Conservation (phyloP, 1,140 invertebrate species). For the Carposina sasakii region DNA sequence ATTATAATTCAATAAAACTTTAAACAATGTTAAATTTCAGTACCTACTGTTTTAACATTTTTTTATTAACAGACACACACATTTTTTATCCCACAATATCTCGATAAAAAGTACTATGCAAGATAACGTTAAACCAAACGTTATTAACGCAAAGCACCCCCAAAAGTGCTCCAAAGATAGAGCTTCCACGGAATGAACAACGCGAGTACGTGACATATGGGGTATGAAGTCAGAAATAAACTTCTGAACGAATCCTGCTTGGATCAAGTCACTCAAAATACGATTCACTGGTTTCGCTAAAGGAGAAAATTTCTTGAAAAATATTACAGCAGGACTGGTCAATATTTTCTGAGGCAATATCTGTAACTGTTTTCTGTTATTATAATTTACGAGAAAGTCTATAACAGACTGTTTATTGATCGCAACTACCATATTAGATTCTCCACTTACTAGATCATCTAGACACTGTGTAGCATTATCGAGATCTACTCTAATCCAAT, state of each 20-base stretch:
- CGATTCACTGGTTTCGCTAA: slow-evolving; percentile 26
- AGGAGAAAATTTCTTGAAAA: slow-evolving; percentile 40
- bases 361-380: slow-evolving; percentile 31
- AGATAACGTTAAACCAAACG: slow-evolving; percentile 34
- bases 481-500: slow-evolving; percentile 31
- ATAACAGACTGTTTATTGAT: slow-evolving; percentile 39
- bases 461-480: slow-evolving; percentile 18
- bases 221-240: slow-evolving; percentile 19
- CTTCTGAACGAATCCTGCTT: slow-evolving; percentile 43
- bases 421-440: slow-evolving; percentile 39
- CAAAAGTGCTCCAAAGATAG: slow-evolving; percentile 36
- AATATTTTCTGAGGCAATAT: slow-evolving; percentile 45
- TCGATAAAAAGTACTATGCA: slow-evolving; percentile 42
- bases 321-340: slow-evolving; percentile 46
- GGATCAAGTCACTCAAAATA: slow-evolving; percentile 29
- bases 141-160: slow-evolving; percentile 31
- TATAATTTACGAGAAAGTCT: slow-evolving; percentile 27
- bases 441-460: slow-evolving; percentile 31
- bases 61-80: too few relatives aligned
- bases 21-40: not conserved
- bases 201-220: slow-evolving; percentile 22
- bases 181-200: slow-evolving; percentile 22
- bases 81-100: slow-evolving; percentile 21
- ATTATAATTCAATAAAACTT: not conserved
- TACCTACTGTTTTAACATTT: not conserved